phyloP scores from a whole-genome alignment of 2,113 vertebrate species.

The Polypterus bichir region DNA sequence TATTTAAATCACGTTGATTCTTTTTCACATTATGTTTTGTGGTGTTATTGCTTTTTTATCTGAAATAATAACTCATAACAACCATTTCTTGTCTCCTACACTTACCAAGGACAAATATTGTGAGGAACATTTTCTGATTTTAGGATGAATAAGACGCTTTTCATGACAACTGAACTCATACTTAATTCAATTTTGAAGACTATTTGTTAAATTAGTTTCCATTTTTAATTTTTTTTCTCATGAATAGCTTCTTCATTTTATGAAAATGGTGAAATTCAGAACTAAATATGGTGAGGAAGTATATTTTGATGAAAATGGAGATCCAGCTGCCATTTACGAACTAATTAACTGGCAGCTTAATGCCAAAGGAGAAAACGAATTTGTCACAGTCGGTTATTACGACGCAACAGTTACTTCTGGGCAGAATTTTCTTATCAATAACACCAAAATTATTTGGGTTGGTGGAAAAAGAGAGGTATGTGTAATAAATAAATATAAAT shows the following conservation, averaged over 20 bases:
- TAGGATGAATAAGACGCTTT: no score
- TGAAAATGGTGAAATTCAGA: slow-evolving; percentile 8
- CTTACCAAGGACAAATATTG: no score
- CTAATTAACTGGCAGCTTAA: slow-evolving; percentile 9
- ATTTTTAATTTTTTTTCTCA: slow-evolving; percentile 1
- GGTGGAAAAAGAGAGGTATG: background rate
- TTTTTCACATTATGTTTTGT: no score
- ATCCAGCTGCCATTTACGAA: slow-evolving; percentile 7
- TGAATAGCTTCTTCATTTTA: slow-evolving; percentile 5
- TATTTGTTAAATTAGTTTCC: background rate
- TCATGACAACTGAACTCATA: no score
- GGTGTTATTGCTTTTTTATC: no score
- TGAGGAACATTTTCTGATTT: no score
- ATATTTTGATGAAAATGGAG: slow-evolving; percentile 5
- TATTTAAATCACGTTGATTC: no score
- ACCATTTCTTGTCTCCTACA: no score
- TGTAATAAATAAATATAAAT: background rate
- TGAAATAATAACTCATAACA: no score
- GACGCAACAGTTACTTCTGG: background rate
- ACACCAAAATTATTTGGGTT: background rate
- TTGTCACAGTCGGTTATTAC: slow-evolving; percentile 2
- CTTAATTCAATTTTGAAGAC: background rate
- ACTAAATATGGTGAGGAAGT: slow-evolving; percentile 3
- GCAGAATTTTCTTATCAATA: background rate
- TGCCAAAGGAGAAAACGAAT: background rate